Base-by-base conservation (phyloP, 1,140 invertebrate genomes). In the Monochamus saltuarius region DNA sequence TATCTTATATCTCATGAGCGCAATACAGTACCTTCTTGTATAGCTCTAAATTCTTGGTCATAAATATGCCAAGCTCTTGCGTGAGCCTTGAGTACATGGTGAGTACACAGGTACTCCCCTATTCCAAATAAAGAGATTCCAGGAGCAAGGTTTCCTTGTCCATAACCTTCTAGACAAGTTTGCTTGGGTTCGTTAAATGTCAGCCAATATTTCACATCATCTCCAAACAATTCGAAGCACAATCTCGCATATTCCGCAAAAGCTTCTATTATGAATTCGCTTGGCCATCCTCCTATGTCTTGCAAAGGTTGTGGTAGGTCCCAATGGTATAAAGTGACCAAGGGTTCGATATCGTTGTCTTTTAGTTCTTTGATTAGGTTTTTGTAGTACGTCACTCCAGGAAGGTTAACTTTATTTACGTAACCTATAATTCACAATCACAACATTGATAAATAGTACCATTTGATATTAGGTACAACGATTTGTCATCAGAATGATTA, bases 1-100 rank as follows among this genome's bases (percentile, higher is more conserved):
- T 80, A 75, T 60, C 81, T 78, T 10, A 83, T 66, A 13, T 82
- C 65, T n/a, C n/a, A n/a, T n/a, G n/a, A 13, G 73, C 81, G 59
- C 83, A 77, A 60, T 78, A 80, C 65, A 82, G 82, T 34, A 64
- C 62, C 62, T 42, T 64, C 56, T 37, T 64, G 47, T 10, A 9
- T 53, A n/a, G 22, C 14, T 22, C 45, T 65, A 29, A 43, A 65
- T 13, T 43, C 42, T 4, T 61, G 47, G 53, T 64, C 64, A 55
- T 82, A 81, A 64, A 79, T 50, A 13, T 75, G 59, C 52, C 75
- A 81, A 46, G 75, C 73, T 52, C 61, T 73, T 4, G 76, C 78
- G 63, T 82, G 80, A 9, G 79, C 75, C 38, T 76, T 45, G 16
- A 82, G 63, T 47, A 75, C 19, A 59, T 77, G 71, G 63, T 81